Base-by-base conservation (phyloP, 2,797 vertebrate species). In the Eutrigla gurnardus region DNA sequence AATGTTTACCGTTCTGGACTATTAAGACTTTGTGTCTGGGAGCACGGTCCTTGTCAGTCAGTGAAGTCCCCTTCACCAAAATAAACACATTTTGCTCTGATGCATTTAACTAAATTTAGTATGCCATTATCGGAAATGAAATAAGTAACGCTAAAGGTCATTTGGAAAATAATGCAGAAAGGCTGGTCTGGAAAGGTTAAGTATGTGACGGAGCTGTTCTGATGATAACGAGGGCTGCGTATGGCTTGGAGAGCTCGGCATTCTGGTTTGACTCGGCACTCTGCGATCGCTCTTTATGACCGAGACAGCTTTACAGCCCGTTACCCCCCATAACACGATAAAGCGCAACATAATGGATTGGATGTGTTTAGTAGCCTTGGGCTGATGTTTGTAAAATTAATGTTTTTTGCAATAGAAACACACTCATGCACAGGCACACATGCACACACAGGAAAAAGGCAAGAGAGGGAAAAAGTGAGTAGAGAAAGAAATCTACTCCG, bases 381-480 rank as follows among this genome's bases (percentile, higher is more conserved):
- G 93, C 93, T 90, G 91, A 94, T 94, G 92, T 94, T 93, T 94
- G 92, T 92, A 90, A 93, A 93, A 94, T 93, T 91, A 93, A 94
- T 93, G 93, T 91, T 92, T 93, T 93, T 93, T 92, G 85, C 86
- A 91, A 91, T 87, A 89, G 91, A 92, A 93, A 91, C 82, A 90
- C 91, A 88, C 80, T 80, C 72, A 33, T 65, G 77, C 89, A 66
- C 81, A 80, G 77, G 61, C 75, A 52, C 78, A 81, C 80, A 74
- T 78, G 66, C 79, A 75, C 88, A 82, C 78, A 81, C 45, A 60
- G 57, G 32, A 18, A 43, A 80, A 76, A 78, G 50, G 52, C 65
- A 65, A 54, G 64, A 71, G 66, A 69, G 68, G 62, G 35, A 80
- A 81, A 75, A 60, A 52, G 47, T 9, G 47, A 9, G 63, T 25